phyloP scores from a whole-genome alignment of 2,797 vertebrate genomes.

The Xiphorhynchus erythropygius region DNA sequence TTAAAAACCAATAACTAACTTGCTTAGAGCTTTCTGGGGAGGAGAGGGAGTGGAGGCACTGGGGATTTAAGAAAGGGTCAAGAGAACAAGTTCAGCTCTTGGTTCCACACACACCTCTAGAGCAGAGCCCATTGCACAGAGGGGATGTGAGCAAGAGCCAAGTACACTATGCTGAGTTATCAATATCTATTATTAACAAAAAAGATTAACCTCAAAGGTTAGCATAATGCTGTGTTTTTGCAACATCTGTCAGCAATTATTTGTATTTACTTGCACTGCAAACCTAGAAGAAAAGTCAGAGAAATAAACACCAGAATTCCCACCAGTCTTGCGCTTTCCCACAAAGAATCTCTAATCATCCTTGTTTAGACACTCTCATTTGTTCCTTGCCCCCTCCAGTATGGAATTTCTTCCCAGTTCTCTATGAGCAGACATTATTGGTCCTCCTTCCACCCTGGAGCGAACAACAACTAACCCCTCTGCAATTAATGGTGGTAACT shows the following conservation, averaged over 20 bases:
- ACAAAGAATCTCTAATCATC: not conserved
- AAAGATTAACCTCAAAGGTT: not conserved
- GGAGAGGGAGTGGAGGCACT: not conserved
- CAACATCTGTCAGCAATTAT: constrained; percentile 59
- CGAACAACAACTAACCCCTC: not conserved
- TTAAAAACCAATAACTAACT: not conserved
- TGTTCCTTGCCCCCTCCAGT: not conserved
- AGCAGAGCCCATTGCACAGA: not conserved
- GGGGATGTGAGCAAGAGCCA: not conserved
- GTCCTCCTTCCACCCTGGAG: not conserved
- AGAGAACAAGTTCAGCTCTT: not conserved
- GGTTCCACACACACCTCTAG: not conserved
- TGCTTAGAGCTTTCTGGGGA: not conserved
- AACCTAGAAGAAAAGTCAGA: constrained; percentile 21
- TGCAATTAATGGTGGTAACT: not conserved
- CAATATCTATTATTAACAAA: not conserved
- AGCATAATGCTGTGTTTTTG: not conserved
- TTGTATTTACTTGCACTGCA: constrained; percentile 47
- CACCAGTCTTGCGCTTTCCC: not conserved
- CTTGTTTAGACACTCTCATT: not conserved
- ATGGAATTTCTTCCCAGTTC: not conserved
- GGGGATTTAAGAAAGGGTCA: not conserved
- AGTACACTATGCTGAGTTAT: not conserved
- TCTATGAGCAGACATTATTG: not conserved
- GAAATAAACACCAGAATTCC: constrained; percentile 49